These are phyloP conservation scores for Diadegma fenestrale DNA, from an alignment of 2,888 invertebrate genomes.

Conservation along the genomic window DNA sequence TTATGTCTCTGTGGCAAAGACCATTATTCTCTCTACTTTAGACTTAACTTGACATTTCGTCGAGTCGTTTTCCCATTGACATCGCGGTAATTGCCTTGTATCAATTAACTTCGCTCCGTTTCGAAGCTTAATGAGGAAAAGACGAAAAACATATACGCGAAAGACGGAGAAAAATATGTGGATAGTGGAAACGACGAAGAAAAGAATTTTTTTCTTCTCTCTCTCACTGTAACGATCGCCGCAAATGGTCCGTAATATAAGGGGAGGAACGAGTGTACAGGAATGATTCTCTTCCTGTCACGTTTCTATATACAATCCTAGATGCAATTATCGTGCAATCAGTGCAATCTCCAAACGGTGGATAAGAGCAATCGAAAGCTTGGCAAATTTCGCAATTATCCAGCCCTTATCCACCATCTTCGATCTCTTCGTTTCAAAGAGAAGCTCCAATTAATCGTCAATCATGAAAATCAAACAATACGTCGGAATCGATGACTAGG, in stretches of 20 bases:
- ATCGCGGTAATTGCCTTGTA: constrained; percentile 63
- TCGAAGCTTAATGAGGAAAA: constrained; percentile 44
- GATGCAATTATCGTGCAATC: constrained; percentile 73
- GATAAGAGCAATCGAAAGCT: constrained; percentile 61
- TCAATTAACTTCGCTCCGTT: constrained; percentile 63
- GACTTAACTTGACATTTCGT: constrained; percentile 23
- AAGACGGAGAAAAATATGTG: background rate
- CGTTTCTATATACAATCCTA: constrained; percentile 24
- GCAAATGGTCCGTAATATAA: constrained; percentile 26
- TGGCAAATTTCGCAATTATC: constrained; percentile 63
- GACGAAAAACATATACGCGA: constrained; percentile 1
- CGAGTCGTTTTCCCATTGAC: constrained; percentile 50
- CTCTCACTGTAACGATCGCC: constrained; percentile 22
- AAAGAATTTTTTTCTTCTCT: constrained; percentile 16
- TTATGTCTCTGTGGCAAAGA: constrained; percentile 8
- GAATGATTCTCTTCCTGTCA: constrained; percentile 48
- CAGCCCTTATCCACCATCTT: constrained; percentile 57
- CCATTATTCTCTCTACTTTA: constrained; percentile 15
- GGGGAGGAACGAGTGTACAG: constrained; percentile 31
- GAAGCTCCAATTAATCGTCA: background rate
- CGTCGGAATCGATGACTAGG: background rate
- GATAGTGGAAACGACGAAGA: background rate
- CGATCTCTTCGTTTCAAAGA: constrained; percentile 19
- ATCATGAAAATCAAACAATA: background rate
- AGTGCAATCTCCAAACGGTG: constrained; percentile 53